A percentile compares a stretch with the other conserved stretches of the same genome.
Conservation (phyloP, 2,888 invertebrate genomes). For the Aproaerema taeniolella region DNA sequence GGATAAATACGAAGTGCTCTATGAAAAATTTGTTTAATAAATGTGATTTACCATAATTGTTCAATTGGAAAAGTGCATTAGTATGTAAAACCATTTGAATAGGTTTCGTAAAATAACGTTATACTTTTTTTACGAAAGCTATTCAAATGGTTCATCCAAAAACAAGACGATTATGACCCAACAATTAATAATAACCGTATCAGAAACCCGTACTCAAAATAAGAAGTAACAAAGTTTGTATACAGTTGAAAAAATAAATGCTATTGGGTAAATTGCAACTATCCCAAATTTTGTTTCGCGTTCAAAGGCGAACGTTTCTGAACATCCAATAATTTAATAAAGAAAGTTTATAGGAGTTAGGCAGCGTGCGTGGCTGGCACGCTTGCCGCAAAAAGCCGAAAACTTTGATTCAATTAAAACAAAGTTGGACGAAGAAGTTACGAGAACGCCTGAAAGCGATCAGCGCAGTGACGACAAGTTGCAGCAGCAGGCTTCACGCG, state of each 20-base stretch:
- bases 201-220: too few relatives aligned
- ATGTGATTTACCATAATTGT: too few relatives aligned
- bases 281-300: conserved; percentile 63
- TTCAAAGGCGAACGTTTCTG: conserved; percentile 73
- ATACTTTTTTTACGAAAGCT: too few relatives aligned
- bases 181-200: too few relatives aligned
- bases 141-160: too few relatives aligned
- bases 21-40: too few relatives aligned
- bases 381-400: conserved; percentile 75
- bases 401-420: conserved; percentile 77
- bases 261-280: conserved; percentile 52
- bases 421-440: conserved; percentile 70
- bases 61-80: too few relatives aligned
- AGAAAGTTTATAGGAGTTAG: conserved; percentile 64
- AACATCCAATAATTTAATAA: conserved; percentile 77
- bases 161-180: too few relatives aligned
- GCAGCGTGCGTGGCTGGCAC: conserved; percentile 72
- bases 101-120: too few relatives aligned
- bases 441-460: conserved; percentile 44
- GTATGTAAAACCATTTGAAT: too few relatives aligned
- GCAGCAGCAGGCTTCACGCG: conserved; percentile 9
- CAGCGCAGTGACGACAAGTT: conserved; percentile 24
- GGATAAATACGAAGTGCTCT: too few relatives aligned
- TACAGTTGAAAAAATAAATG: conserved; percentile 27
- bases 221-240: too few relatives aligned